Conservation (phyloP, 2,113 vertebrate species). For the Silurus asotus region DNA sequence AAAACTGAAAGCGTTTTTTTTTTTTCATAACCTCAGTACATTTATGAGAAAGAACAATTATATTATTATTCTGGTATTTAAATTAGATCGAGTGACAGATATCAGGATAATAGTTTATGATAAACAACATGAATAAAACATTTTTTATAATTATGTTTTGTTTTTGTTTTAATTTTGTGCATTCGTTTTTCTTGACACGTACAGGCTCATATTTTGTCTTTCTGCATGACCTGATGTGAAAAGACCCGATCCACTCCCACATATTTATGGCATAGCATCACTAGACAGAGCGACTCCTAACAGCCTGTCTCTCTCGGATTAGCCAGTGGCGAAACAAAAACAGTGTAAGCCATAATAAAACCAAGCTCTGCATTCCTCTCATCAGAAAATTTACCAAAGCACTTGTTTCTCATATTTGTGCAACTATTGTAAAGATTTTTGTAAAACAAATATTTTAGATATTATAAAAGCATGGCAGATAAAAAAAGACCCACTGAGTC, state of each 20-base stretch:
- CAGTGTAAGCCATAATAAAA: constrained; percentile 40
- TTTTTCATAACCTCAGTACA: neutral
- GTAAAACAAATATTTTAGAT: neutral
- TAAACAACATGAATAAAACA: neutral
- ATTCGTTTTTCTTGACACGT: neutral
- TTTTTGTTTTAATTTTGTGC: neutral
- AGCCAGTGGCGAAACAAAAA: constrained; percentile 44
- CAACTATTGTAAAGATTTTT: neutral
- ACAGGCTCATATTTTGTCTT: constrained; percentile 26
- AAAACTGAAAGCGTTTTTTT: neutral
- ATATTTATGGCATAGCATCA: constrained; percentile 52
- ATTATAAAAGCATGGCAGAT: neutral
- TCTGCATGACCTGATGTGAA: constrained; percentile 44
- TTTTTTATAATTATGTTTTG: neutral
- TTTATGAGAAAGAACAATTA: neutral
- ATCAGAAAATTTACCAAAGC: constrained; percentile 46
- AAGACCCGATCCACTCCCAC: constrained; percentile 35
- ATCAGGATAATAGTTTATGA: neutral
- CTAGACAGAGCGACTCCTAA: constrained; percentile 46
- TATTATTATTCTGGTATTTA: constrained; percentile 2
- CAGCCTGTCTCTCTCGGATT: constrained; percentile 36
- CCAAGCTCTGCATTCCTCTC: constrained; percentile 40
- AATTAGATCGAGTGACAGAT: neutral
- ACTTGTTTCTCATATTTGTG: neutral
- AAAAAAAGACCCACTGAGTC: neutral